Base-by-base conservation (phyloP, 2,888 invertebrate species). In the Orthosia gracilis region DNA sequence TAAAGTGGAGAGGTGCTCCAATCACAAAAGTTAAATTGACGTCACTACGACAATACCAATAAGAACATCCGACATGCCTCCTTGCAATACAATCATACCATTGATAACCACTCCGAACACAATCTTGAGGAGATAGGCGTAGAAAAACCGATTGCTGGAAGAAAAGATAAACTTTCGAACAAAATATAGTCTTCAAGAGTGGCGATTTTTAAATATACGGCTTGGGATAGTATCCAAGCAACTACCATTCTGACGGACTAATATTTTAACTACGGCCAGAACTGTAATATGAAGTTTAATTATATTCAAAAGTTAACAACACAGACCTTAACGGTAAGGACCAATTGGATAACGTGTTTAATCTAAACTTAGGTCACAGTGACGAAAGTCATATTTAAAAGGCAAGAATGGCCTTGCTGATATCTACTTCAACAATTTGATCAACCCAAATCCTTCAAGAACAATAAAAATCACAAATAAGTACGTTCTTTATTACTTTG, bases 11-110 rank as follows among this genome's bases (percentile, higher is more conserved):
- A 68, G 73, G 69, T 74, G 58, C 73, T 80, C 58, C 77, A 80
- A 85, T 80, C 69, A 76, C 68, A 82, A 77, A 85, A 82, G 83
- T 80, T 76, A 78, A 76, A 82, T 82, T 80, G 85, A 68, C 73
- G 55, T 70, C 75, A 18, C 66, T 54, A 52, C 61, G 73, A 70
- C 82, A 67, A 74, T 50, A 59, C 26, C 78, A 75, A 80, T 80
- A 83, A 69, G 59, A 73, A 45, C 69, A 77, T 58, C 50, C 31
- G 55, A 84, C 58, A 63, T 23, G 63, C 47, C 47, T 54, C 15
- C 62, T 64, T 65, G 72, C 75, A 70, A 79, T 65, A 77, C 70
- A 76, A 66, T 50, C 67, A 71, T 67, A 58, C 63, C 69, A 76
- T 62, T 67, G 75, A 76, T 69, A 71, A 15, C 9, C 47, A 45